Percentiles rank a stretch among this genome's conserved stretches.
Evolutionary conservation across 1,140 invertebrate species (phyloP).

Genomic region (Papilio aristodemus): DNA sequence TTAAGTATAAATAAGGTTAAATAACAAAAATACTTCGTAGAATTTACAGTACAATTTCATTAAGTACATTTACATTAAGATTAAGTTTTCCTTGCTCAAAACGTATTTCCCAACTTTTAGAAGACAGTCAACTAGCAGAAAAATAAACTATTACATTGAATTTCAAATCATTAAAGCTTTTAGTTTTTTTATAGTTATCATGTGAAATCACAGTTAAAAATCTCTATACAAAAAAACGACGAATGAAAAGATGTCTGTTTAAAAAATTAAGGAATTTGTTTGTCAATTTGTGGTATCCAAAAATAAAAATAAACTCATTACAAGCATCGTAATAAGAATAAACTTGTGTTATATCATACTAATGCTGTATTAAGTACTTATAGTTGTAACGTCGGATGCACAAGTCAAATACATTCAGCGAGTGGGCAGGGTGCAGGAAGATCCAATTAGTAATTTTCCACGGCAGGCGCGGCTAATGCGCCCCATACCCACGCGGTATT

Average conservation of each 20-base stretch:
- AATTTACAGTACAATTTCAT: not conserved
- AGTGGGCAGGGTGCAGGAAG: slow-evolving; percentile 41
- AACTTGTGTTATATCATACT: not conserved
- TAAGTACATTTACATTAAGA: too few species aligned
- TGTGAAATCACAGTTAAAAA: too few species aligned
- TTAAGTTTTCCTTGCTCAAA: too few species aligned
- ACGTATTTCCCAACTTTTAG: too few species aligned
- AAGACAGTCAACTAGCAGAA: too few species aligned
- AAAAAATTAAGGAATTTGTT: too few species aligned
- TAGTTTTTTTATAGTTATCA: too few species aligned
- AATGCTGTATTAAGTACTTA: not conserved
- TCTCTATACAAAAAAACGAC: too few species aligned
- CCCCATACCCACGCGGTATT: slow-evolving; percentile 33
- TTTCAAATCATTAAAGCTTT: too few species aligned
- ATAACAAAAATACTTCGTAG: not conserved
- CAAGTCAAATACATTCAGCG: slow-evolving; percentile 39
- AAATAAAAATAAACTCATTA: not conserved
- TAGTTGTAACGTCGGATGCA: slow-evolving; percentile 16
- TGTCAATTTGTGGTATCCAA: not conserved
- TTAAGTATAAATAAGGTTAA: not conserved
- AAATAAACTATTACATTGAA: too few species aligned
- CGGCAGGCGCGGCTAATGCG: slow-evolving; percentile 28
- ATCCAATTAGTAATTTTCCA: slow-evolving; percentile 50
- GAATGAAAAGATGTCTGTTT: too few species aligned
- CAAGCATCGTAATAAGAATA: not conserved